Percentiles rank a stretch among this genome's conserved stretches.
These are phyloP conservation scores for Drosophila ustulata DNA, from an alignment of 2,888 invertebrate genomes.

Conservation along the genomic window DNA sequence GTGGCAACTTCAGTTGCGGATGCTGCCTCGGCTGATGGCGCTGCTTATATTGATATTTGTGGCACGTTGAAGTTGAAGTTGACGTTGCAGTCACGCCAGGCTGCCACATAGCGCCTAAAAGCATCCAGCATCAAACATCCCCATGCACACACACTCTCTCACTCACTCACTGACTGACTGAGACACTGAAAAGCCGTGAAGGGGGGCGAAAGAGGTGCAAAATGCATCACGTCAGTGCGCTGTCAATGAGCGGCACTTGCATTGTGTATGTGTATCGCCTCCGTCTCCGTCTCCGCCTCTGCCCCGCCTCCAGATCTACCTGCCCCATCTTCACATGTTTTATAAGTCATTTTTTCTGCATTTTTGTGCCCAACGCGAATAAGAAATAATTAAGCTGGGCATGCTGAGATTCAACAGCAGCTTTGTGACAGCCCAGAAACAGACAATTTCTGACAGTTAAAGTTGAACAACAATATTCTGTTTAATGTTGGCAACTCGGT, in stretches of 20 bases:
- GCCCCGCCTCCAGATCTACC: neutral
- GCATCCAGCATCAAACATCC: constrained; percentile 51
- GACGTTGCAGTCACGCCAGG: constrained; percentile 45
- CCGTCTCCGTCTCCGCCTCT: neutral
- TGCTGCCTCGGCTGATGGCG: constrained; percentile 5
- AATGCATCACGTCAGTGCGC: constrained; percentile 76
- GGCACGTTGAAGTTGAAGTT: constrained; percentile 74
- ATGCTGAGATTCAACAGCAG: neutral
- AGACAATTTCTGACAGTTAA: neutral
- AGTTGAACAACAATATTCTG: neutral
- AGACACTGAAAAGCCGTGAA: neutral
- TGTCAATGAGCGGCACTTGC: constrained; percentile 77
- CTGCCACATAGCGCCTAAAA: constrained; percentile 67
- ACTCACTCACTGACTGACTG: neutral
- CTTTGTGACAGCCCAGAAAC: neutral
- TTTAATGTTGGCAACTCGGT: too few species aligned
- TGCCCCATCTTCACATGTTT: constrained; percentile 52
- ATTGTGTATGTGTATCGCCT: constrained; percentile 26
- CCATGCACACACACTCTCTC: neutral
- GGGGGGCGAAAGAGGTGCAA: constrained; percentile 32
- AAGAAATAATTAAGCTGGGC: constrained; percentile 1
- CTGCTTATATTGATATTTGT: constrained; percentile 71
- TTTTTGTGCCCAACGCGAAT: constrained; percentile 32
- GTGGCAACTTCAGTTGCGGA: constrained; percentile 36
- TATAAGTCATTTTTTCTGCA: constrained; percentile 65